A percentile compares a stretch with the other conserved stretches of the same genome.
phyloP scores from a whole-genome alignment of 2,113 vertebrate species.

The Perognathus longimembris region DNA sequence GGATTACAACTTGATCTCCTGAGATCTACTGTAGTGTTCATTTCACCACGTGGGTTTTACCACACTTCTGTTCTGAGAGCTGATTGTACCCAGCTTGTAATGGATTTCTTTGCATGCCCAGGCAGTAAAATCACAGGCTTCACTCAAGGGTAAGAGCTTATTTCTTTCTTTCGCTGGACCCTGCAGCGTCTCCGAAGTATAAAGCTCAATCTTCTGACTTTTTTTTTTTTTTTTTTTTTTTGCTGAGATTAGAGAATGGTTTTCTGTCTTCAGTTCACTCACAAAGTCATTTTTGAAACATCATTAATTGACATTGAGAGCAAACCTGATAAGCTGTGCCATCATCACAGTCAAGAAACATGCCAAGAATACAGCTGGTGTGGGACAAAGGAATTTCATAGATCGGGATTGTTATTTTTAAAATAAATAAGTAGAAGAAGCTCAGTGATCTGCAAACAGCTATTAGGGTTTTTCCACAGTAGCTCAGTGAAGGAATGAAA shows the following conservation, averaged over 20 bases:
- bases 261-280: conserved; percentile 43
- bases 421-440: conserved; percentile 35
- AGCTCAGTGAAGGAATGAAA: conserved; percentile 15
- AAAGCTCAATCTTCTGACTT: conserved; percentile 50
- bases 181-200: conserved; percentile 39
- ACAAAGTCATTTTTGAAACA: conserved; percentile 42
- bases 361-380: not conserved
- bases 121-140: conserved; percentile 47
- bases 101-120: conserved; percentile 60
- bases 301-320: conserved; percentile 44
- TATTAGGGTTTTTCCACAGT: not conserved
- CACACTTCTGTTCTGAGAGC: not conserved
- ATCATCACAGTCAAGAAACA: not conserved
- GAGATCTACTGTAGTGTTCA: not conserved
- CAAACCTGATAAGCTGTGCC: conserved; percentile 26
- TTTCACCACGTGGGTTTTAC: not conserved
- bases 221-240: too few species aligned
- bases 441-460: not conserved
- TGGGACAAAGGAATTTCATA: not conserved
- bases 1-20: not conserved
- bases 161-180: conserved; percentile 26
- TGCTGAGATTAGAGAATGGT: conserved; percentile 23
- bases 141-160: conserved; percentile 39
- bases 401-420: not conserved
- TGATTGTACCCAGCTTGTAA: conserved; percentile 49